phyloP scores from a whole-genome alignment of 2,797 vertebrate species.

The Propithecus perrieri region DNA sequence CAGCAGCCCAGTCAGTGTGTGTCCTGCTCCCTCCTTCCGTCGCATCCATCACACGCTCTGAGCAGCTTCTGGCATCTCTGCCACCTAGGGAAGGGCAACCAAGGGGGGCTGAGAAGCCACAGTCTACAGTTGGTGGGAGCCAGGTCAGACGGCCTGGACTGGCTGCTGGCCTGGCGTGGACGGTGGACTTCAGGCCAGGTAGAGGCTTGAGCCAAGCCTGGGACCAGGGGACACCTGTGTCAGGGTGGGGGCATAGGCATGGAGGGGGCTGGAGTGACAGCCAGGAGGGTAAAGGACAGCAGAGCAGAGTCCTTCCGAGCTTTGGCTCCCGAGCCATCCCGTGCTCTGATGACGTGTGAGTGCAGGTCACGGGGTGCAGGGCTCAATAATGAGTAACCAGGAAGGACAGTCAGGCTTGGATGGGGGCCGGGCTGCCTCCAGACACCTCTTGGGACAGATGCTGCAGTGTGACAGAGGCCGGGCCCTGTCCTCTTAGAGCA shows the following conservation, averaged over 20 bases:
- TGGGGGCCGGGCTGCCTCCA: not conserved
- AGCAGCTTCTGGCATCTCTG: not conserved
- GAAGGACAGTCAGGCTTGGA: not conserved
- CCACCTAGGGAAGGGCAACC: not conserved
- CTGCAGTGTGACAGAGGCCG: not conserved
- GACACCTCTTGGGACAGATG: too few species aligned
- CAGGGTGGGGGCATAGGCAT: not conserved
- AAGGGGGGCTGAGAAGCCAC: not conserved
- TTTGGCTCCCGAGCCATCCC: not conserved
- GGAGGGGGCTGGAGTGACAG: not conserved
- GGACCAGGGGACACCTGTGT: not conserved
- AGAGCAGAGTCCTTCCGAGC: not conserved
- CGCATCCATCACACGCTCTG: too few species aligned
- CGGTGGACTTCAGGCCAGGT: not conserved
- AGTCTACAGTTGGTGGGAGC: not conserved
- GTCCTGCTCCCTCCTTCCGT: not conserved
- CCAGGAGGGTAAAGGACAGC: not conserved
- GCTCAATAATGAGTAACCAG: not conserved
- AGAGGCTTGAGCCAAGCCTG: not conserved
- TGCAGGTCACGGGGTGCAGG: not conserved
- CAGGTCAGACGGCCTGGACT: fast-evolving
- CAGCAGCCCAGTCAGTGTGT: not conserved
- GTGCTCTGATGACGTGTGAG: not conserved
- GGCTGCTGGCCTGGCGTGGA: not conserved
- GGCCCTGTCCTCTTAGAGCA: not conserved